Base-by-base conservation (phyloP, 92 coral and sea anemone genomes). In the Pocillopora meandrina region DNA sequence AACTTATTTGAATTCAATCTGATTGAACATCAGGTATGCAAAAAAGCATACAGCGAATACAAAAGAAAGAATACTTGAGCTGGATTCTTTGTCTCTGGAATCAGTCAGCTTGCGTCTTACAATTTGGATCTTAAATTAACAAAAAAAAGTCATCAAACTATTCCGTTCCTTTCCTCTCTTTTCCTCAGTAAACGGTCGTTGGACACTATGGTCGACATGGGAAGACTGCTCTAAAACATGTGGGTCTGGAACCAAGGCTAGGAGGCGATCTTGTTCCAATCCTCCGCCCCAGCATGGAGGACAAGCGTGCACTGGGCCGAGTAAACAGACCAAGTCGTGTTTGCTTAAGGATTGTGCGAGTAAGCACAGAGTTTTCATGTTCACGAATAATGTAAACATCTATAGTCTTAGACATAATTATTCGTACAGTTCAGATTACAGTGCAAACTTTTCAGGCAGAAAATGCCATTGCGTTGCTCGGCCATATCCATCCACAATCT, bases 181-280 rank as follows among this genome's bases (percentile, higher is more conserved):
- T 1, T 19, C 47, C 18, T 9, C 67, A 77, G 82, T 77, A 63
- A 77, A 77, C 63, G 82, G 82, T 12, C 68, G 71, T 31, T 77
- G 67, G 52, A 42, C 52, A 42, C 8, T 42, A 7, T 42, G 52
- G 68, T 60, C 68, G 9, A 20, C 20, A 19, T 77, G 82, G 82
- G 71, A 70, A 33, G 26, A 77, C 1, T 77, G 82, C n/a, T 49
- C 68, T 16, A 77, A 77, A 55, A 77, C 82, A 34, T 77, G 88
- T 69, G 88, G 83, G 49, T 17, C 75, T 56, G 88, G 82, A 75
- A 84, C 16, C 68, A 26, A 84, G 76, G 77, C 76, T 36, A 74
- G 88, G 15, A 75, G 42, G 68, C 83, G 88, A 35, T 61, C 70
- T 42, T 84, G 88, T 49, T 35, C 88, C 68, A 81, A 81, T 12